Evolutionary conservation across 2,888 invertebrate species (phyloP), one percentile per base, ranked within the genome.

Genomic region (Galerucella calmariensis): DNA sequence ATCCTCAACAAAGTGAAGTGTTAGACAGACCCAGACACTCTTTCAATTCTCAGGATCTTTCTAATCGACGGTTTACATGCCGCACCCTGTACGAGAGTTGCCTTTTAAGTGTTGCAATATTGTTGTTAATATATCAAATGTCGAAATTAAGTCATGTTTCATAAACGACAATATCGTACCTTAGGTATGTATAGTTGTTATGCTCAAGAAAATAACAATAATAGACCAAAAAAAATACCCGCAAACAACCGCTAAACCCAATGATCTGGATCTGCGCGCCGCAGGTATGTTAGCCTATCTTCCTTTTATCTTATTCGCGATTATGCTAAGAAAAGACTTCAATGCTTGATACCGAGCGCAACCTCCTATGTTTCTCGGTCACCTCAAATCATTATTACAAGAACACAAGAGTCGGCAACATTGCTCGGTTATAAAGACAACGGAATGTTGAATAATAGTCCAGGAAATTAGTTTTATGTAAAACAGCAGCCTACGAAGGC

Each of bases 361-460:
- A 68, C 68, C 44, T 20, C 24, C 44, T 12, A 14, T 35, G 27
- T 24, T 35, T 56, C 56, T 56, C 56, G 61, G 35, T 27, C 35
- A 35, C 14, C 61, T 61, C 35, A 12, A n/a, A 35, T 12, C 27
- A 24, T 61, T n/a, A 61, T 61, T 35, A 61, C 48, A 48, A 48
- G 48, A 61, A 61, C 35, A 35, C 14, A 12, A 61, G 35, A 14
- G 35, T 35, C 61, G 61, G 61, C 61, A 61, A 61, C 61, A 61
- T 12, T 16, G 61, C 61, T 0, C 51, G 48, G 68, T 56, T 35
- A 51, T 51, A 63, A 46, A 51, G 46, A 51, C 62, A 70, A 70
- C 51, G 69, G 69, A 70, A 70, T 70, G 69, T 70, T 41, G 69
- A 69, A 69, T 69, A 69, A 61, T 69, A 68, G 69, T 69, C 61